Evolutionary conservation across 1,140 invertebrate genomes (phyloP).

Genomic region (Dysdera silvatica): DNA sequence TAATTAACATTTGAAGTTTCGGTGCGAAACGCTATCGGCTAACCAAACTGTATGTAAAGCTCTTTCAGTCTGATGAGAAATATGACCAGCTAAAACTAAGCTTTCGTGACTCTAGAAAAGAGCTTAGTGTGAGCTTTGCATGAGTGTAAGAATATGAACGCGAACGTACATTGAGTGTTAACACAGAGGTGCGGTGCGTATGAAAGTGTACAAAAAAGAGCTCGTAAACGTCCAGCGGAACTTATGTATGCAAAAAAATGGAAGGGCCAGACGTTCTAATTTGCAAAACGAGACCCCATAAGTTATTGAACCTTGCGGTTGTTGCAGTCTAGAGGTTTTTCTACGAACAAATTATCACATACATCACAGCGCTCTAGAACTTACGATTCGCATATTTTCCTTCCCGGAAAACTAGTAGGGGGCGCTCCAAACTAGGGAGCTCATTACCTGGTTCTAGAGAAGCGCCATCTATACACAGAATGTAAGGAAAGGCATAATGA

Average conservation of each 20-base stretch:
- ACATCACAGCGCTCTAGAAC: constrained; percentile 8
- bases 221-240: constrained; percentile 18
- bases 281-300: constrained; percentile 20
- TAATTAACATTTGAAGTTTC: neutral
- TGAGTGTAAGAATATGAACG: constrained; percentile 21
- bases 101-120: constrained; percentile 16
- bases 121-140: constrained; percentile 12
- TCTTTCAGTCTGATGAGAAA: constrained; percentile 15
- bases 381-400: too few species aligned
- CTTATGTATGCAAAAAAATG: constrained; percentile 20
- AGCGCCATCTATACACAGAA: too few species aligned
- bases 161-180: constrained; percentile 20
- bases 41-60: neutral
- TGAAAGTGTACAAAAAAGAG: constrained; percentile 27
- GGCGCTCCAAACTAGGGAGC: too few species aligned
- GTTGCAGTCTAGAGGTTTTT: neutral
- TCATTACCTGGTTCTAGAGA: too few species aligned
- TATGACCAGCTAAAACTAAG: constrained; percentile 22
- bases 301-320: neutral
- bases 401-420: too few species aligned
- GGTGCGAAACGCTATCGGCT: neutral
- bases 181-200: constrained; percentile 24
- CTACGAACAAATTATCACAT: too few species aligned
- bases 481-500: too few species aligned
- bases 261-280: constrained; percentile 20